A percentile compares a stretch with the other conserved stretches of the same genome.
These are phyloP conservation scores for Anastrepha ludens DNA, from an alignment of 1,140 invertebrate genomes.

Conservation along the genomic window DNA sequence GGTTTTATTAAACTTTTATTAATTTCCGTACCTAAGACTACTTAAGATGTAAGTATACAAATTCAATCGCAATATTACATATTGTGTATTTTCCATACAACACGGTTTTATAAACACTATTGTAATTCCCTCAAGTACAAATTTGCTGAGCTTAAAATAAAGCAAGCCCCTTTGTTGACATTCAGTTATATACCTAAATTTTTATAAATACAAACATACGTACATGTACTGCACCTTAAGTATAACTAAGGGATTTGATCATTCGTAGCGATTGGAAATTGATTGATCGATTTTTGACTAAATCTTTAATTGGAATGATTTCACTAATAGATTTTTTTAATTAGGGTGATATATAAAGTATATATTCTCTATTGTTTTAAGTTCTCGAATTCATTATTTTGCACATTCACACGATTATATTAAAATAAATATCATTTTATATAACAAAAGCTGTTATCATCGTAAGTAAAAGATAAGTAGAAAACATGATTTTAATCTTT, in stretches of 20 bases:
- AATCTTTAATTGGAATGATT: conserved; percentile 32
- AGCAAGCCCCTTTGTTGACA: neutral
- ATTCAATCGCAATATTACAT: neutral
- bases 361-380: neutral
- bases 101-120: neutral
- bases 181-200: neutral
- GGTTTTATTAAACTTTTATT: too few species aligned
- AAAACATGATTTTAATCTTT: neutral
- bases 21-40: too few species aligned
- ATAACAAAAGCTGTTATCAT: neutral
- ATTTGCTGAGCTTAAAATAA: neutral
- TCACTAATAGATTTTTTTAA: neutral
- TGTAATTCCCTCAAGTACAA: neutral
- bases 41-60: neutral
- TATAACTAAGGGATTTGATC: conserved; percentile 1
- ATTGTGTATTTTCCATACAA: neutral
- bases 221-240: neutral
- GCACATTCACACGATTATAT: conserved; percentile 4
- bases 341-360: neutral
- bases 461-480: neutral
- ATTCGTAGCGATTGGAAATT: neutral
- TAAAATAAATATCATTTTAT: conserved; percentile 10
- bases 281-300: neutral
- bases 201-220: neutral
- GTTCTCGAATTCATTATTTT: conserved; percentile 3